phyloP scores from a whole-genome alignment of 2,113 vertebrate species.

The Sciurus niger region DNA sequence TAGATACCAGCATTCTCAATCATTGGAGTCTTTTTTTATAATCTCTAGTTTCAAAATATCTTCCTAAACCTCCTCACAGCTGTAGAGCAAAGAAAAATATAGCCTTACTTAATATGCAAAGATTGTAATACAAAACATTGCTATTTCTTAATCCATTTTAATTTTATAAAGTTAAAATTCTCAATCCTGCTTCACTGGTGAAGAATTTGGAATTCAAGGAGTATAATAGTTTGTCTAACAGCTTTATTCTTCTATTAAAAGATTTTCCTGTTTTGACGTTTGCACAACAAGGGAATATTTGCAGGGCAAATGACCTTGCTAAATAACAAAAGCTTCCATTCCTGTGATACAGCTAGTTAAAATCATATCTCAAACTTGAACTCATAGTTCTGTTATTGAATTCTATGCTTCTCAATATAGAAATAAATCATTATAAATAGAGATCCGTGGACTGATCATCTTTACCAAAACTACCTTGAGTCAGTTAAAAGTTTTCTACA shows the following conservation, averaged over 20 bases:
- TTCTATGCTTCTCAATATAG: background rate
- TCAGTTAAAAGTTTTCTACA: background rate
- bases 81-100: background rate
- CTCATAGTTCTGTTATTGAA: background rate
- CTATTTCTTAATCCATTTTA: conserved; percentile 42
- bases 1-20: background rate
- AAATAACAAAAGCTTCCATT: background rate
- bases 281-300: background rate
- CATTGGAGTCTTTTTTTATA: background rate
- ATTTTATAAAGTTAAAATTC: conserved; percentile 62
- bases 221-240: background rate
- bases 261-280: background rate
- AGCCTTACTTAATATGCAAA: background rate
- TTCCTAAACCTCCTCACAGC: background rate
- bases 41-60: conserved; percentile 7
- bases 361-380: background rate
- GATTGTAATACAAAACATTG: background rate
- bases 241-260: conserved; percentile 27
- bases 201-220: background rate
- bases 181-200: background rate
- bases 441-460: background rate
- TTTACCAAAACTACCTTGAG: background rate
- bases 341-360: background rate
- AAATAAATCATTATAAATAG: background rate
- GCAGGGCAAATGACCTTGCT: background rate